Evolutionary conservation across 2,113 vertebrate species (phyloP).

Genomic region (Thamnophis sirtalis): DNA sequence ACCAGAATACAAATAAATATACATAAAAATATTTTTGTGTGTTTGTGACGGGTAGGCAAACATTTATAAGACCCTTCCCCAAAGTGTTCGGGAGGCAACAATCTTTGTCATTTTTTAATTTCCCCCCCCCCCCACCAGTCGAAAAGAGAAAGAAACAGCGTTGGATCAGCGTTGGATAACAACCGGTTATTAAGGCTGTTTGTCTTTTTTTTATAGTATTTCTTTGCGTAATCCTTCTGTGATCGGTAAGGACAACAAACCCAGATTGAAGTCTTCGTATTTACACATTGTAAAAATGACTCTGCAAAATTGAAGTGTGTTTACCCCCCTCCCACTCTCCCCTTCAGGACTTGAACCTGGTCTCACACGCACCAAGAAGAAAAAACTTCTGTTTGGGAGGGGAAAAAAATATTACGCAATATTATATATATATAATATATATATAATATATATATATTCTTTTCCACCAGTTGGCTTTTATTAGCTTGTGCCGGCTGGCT

Average conservation of each 20-base stretch:
- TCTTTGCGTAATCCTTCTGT: background rate
- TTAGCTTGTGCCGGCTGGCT: background rate
- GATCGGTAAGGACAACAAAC: background rate
- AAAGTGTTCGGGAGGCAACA: background rate
- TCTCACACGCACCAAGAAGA: rapidly evolving
- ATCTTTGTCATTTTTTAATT: background rate
- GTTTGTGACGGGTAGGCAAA: too few relatives aligned
- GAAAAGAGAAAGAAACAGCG: background rate
- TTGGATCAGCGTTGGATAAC: background rate
- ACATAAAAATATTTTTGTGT: too few relatives aligned
- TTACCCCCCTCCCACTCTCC: rapidly evolving
- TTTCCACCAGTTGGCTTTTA: background rate
- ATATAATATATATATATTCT: too few relatives aligned
- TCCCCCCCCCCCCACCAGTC: too few relatives aligned
- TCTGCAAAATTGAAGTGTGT: background rate
- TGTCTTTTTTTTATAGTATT: background rate
- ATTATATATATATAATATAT: background rate
- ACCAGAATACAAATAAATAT: too few relatives aligned
- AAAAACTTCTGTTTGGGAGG: too few relatives aligned
- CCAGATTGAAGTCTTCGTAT: background rate
- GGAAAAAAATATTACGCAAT: background rate
- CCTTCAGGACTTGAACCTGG: background rate
- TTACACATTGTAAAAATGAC: background rate
- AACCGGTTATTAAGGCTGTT: background rate
- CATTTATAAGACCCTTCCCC: too few relatives aligned